phyloP scores from a whole-genome alignment of 2,888 invertebrate genomes.

The Spatulosminthurus flaviceps region DNA sequence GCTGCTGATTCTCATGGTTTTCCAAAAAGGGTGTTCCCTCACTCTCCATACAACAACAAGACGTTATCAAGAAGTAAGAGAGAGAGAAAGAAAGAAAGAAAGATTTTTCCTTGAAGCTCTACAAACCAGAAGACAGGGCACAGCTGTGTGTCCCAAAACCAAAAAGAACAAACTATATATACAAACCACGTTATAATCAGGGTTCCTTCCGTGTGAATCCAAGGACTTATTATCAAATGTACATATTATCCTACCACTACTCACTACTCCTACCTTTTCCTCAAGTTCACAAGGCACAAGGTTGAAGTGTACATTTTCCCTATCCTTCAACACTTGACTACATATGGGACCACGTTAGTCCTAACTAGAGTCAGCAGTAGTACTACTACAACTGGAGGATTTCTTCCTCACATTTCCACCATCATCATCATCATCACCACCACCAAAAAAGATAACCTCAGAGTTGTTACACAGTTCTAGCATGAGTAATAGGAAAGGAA shows the following conservation, averaged over 20 bases:
- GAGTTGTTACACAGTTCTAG: neutral
- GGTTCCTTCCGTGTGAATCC: constrained; percentile 14
- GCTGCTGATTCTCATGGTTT: constrained; percentile 14
- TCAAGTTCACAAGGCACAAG: constrained; percentile 6
- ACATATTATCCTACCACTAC: neutral
- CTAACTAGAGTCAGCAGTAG: too few relatives aligned
- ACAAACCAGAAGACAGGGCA: constrained; percentile 34
- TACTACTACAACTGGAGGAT: too few relatives aligned
- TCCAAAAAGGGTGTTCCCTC: neutral
- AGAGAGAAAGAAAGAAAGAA: constrained; percentile 28
- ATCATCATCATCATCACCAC: too few relatives aligned
- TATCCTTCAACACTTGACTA: too few relatives aligned
- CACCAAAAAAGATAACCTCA: neutral
- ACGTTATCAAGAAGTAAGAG: constrained; percentile 26
- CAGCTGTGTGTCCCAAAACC: constrained; percentile 49
- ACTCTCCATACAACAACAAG: constrained; percentile 15
- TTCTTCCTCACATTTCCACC: neutral
- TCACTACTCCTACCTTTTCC: neutral
- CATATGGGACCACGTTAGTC: too few relatives aligned
- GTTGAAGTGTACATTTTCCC: too few relatives aligned
- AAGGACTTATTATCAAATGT: neutral
- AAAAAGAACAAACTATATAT: neutral
- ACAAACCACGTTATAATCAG: constrained; percentile 6
- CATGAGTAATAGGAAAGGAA: constrained; percentile 29
- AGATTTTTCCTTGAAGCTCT: constrained; percentile 37